Percentiles rank a stretch among this genome's conserved stretches.
These are phyloP conservation scores for Hydropsyche betteni DNA, from an alignment of 2,888 invertebrate genomes.

Conservation along the genomic window DNA sequence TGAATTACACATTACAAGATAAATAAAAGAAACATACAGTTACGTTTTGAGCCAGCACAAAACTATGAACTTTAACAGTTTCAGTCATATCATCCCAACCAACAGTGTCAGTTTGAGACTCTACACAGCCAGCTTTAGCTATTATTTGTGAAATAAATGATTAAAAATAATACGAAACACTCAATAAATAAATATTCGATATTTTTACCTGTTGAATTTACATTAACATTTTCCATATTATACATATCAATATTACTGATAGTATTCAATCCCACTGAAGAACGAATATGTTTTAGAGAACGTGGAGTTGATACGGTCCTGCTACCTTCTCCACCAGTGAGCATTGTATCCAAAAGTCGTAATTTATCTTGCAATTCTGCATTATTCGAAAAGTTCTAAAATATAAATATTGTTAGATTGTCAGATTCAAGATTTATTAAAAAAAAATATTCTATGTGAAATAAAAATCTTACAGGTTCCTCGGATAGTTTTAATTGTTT, in stretches of 20 bases:
- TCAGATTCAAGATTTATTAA: constrained; percentile 1
- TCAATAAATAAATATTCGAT: background rate
- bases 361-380: constrained; percentile 62
- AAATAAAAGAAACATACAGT: constrained; percentile 57
- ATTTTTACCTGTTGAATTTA: constrained; percentile 8
- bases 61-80: constrained; percentile 53
- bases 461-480: background rate
- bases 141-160: background rate
- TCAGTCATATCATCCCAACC: constrained; percentile 75
- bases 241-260: background rate
- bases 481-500: constrained; percentile 58
- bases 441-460: background rate
- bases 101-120: constrained; percentile 72
- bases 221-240: constrained; percentile 21
- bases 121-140: constrained; percentile 45
- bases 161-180: background rate
- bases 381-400: constrained; percentile 41
- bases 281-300: constrained; percentile 25
- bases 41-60: constrained; percentile 65
- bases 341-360: constrained; percentile 63
- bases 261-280: constrained; percentile 4
- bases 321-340: constrained; percentile 58
- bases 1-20: background rate
- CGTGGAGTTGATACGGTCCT: constrained; percentile 53
- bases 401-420: background rate